Evolutionary conservation across 2,113 vertebrate species (phyloP).

Genomic region (Lagopus muta): DNA sequence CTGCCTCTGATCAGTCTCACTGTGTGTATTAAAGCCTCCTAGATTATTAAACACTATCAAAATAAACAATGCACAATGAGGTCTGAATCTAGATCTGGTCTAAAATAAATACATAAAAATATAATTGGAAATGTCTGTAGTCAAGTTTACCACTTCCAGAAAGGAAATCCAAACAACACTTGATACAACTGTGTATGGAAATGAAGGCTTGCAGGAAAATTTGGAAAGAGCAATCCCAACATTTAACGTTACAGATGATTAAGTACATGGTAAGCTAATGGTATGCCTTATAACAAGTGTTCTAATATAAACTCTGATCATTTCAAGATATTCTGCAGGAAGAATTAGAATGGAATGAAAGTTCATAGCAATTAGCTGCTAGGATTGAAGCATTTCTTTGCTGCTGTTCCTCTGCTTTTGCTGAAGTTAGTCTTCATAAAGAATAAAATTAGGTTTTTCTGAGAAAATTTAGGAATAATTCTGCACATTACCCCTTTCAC

Average conservation of each 20-base stretch:
- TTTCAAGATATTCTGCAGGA: neutral
- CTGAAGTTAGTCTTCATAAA: neutral
- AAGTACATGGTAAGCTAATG: neutral
- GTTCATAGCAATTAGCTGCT: neutral
- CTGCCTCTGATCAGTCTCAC: neutral
- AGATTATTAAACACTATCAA: neutral
- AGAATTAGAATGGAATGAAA: neutral
- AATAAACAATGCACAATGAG: neutral
- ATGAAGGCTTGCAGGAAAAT: neutral
- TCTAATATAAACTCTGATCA: neutral
- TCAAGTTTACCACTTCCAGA: neutral
- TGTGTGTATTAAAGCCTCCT: neutral
- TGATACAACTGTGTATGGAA: neutral
- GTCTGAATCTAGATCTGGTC: neutral
- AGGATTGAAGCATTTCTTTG: neutral
- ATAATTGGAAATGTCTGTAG: neutral
- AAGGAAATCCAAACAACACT: neutral
- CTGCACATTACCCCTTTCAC: neutral
- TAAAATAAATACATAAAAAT: neutral
- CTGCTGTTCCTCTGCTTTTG: neutral
- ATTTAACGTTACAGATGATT: neutral
- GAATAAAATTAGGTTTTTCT: neutral
- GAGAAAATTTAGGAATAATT: neutral
- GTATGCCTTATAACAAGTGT: neutral
- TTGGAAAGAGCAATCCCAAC: neutral